Evolutionary conservation across 2,113 vertebrate species (phyloP).

Genomic region (Burhinus oedicnemus): DNA sequence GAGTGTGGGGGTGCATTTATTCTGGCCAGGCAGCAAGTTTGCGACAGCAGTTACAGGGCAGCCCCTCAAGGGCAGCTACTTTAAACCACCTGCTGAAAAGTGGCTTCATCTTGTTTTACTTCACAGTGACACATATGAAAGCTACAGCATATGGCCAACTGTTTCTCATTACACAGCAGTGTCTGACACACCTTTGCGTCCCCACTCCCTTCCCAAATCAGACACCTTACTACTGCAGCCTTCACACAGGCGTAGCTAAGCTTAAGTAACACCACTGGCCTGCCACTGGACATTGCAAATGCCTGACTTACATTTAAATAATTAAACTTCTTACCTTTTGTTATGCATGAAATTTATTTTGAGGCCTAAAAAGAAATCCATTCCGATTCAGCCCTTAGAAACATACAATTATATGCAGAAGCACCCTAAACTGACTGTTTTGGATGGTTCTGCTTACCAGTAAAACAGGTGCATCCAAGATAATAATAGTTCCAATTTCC

Average conservation of each 20-base stretch:
- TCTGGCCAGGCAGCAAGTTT: not conserved
- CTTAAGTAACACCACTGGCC: not conserved
- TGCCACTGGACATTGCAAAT: not conserved
- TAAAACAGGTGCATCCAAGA: conserved; percentile 15
- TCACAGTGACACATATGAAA: not conserved
- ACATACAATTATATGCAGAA: not conserved
- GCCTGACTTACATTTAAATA: not conserved
- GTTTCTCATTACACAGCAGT: not conserved
- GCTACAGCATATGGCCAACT: not conserved
- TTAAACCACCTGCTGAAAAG: not conserved
- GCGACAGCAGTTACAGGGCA: not conserved
- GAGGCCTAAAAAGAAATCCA: not conserved
- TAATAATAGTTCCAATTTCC: not conserved
- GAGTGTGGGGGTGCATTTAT: not conserved
- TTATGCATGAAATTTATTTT: not conserved
- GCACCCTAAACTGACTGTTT: not conserved
- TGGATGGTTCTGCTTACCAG: conserved; percentile 3
- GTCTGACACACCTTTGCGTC: not conserved
- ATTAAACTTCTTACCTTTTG: not conserved
- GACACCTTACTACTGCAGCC: not conserved
- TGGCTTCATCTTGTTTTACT: not conserved
- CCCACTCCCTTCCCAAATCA: not conserved
- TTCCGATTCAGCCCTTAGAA: not conserved
- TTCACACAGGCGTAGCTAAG: not conserved
- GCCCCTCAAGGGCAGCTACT: not conserved